Conservation (phyloP, 2,888 invertebrate genomes). For the Xanthostigma xanthostigma region DNA sequence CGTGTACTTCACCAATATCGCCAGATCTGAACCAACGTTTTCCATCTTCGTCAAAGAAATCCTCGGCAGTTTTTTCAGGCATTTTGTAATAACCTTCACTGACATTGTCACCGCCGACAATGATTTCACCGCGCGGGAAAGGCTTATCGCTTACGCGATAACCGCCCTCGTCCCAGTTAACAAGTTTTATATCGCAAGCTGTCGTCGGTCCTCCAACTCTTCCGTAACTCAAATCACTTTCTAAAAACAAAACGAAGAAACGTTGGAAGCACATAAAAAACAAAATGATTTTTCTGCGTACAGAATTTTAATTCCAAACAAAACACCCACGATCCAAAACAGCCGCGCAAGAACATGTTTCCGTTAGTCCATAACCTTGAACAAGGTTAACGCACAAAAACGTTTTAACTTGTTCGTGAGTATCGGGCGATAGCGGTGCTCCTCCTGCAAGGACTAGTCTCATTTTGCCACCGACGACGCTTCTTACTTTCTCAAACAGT, state of each 20-base stretch:
- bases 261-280: background rate
- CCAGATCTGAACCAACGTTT: conserved; percentile 90
- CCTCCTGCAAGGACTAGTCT: conserved; percentile 85
- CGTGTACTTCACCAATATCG: conserved; percentile 87
- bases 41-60: conserved; percentile 71
- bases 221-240: conserved; percentile 41
- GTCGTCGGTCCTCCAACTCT: conserved; percentile 80
- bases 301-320: too few relatives aligned
- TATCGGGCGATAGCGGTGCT: conserved; percentile 89
- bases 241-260: conserved; percentile 20
- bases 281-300: background rate
- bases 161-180: conserved; percentile 90
- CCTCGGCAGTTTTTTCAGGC: conserved; percentile 74
- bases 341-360: conserved; percentile 87
- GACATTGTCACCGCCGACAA: conserved; percentile 73
- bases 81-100: conserved; percentile 89
- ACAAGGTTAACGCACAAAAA: conserved; percentile 83
- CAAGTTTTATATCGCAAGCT: conserved; percentile 68
- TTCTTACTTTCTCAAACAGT: conserved; percentile 35
- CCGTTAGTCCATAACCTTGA: conserved; percentile 94
- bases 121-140: conserved; percentile 63
- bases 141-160: conserved; percentile 80
- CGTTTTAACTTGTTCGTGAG: conserved; percentile 83
- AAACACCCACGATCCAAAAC: conserved; percentile 56
- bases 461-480: conserved; percentile 75